Percentiles rank a stretch among this genome's conserved stretches.
Conservation (phyloP, 2,888 invertebrate genomes). For the Drosophila mayaguana region DNA sequence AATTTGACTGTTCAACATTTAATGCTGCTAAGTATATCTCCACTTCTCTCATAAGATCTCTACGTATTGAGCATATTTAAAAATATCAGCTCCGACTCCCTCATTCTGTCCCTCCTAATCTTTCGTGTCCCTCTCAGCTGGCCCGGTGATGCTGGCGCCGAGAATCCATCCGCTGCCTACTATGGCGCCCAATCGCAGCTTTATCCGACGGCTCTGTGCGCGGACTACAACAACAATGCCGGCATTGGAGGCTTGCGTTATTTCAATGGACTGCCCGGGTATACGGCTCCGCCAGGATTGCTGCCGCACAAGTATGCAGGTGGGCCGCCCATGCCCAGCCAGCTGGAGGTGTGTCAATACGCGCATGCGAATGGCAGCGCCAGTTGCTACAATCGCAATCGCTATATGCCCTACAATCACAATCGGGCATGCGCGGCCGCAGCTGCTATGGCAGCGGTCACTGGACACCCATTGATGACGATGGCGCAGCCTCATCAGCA, state of each 20-base stretch:
- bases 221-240: slow-evolving; percentile 57
- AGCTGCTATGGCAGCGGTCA: slow-evolving; percentile 54
- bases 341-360: slow-evolving; percentile 69
- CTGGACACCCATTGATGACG: slow-evolving; percentile 38
- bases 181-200: slow-evolving; percentile 38
- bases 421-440: slow-evolving; percentile 73
- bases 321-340: slow-evolving; percentile 21
- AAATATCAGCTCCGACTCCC: not conserved
- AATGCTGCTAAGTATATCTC: no score
- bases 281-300: slow-evolving; percentile 42
- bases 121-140: slow-evolving; percentile 39
- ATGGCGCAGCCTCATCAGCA: slow-evolving; percentile 30
- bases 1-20: no score
- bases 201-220: slow-evolving; percentile 24
- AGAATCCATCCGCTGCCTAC: slow-evolving; percentile 49
- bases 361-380: slow-evolving; percentile 60
- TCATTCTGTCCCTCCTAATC: not conserved
- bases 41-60: no score
- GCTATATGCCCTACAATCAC: slow-evolving; percentile 84
- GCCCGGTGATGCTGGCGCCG: slow-evolving; percentile 57
- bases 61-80: no score
- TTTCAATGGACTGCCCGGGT: slow-evolving; percentile 45
- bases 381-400: slow-evolving; percentile 79
- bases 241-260: slow-evolving; percentile 43
- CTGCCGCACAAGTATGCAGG: slow-evolving; percentile 41